Evolutionary conservation across 2,888 invertebrate species (phyloP).

Genomic region (Sphecodes monilicornis): DNA sequence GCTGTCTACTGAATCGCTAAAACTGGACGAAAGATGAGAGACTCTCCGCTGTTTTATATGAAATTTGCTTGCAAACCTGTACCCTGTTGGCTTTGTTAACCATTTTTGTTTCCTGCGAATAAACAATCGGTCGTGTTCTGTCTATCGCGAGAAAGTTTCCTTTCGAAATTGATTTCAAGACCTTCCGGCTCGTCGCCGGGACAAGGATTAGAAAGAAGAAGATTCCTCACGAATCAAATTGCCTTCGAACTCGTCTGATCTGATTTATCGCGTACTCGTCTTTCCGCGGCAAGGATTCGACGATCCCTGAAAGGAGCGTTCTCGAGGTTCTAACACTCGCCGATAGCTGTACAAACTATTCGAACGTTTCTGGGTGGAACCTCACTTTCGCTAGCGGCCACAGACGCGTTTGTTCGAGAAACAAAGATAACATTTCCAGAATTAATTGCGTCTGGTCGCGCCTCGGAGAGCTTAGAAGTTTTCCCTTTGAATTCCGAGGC

Average conservation of each 20-base stretch:
- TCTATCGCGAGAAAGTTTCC: neutral
- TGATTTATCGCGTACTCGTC: neutral
- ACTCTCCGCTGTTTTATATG: neutral
- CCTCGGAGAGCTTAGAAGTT: constrained; percentile 26
- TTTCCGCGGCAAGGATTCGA: neutral
- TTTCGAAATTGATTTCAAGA: neutral
- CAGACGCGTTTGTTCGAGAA: constrained; percentile 23
- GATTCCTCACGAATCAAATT: neutral
- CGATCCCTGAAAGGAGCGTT: neutral
- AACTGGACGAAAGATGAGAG: neutral
- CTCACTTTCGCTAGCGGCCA: constrained; percentile 43
- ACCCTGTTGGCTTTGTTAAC: neutral
- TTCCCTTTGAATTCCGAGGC: constrained; percentile 29
- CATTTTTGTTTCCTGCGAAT: neutral
- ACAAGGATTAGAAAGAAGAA: neutral
- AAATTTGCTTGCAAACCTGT: neutral
- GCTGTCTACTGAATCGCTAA: neutral
- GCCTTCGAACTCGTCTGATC: neutral
- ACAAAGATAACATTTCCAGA: constrained; percentile 47
- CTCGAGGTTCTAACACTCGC: neutral
- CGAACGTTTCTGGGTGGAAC: constrained; percentile 26
- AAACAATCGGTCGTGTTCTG: too few species aligned
- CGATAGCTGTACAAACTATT: constrained; percentile 29
- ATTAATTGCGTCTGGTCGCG: constrained; percentile 36
- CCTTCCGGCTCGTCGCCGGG: neutral